A percentile compares a stretch with the other conserved stretches of the same genome.
Conservation (phyloP, 2,113 vertebrate genomes). For the Corydoras sp. region DNA sequence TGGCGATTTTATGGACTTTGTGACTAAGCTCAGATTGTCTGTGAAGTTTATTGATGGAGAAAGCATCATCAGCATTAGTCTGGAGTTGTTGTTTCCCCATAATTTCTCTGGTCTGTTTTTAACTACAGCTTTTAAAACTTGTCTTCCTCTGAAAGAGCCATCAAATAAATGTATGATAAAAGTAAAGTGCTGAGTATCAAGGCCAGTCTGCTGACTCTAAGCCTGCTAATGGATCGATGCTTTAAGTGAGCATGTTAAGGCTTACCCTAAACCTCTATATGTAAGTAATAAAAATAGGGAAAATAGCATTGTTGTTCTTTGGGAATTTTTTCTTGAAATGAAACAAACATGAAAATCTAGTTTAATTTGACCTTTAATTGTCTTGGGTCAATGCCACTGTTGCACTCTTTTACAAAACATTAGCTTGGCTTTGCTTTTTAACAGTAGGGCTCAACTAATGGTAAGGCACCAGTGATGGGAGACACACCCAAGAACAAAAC, state of each 20-base stretch:
- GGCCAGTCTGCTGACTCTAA: slow-evolving; percentile 31
- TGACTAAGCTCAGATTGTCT: not conserved
- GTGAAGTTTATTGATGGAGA: slow-evolving; percentile 29
- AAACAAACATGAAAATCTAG: not conserved
- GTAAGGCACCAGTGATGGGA: not conserved
- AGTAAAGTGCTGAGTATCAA: slow-evolving; percentile 7
- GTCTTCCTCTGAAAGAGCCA: not conserved
- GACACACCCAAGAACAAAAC: slow-evolving; percentile 23
- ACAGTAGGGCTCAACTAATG: not conserved
- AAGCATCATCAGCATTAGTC: slow-evolving; percentile 1
- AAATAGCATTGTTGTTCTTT: too few species aligned
- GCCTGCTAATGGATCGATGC: slow-evolving; percentile 55
- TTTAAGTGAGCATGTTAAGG: slow-evolving; percentile 32
- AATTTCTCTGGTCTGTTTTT: not conserved
- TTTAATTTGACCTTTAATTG: too few species aligned
- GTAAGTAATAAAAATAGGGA: too few species aligned
- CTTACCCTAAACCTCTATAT: too few species aligned
- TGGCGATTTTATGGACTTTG: slow-evolving; percentile 37
- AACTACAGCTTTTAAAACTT: not conserved
- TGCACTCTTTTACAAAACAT: not conserved
- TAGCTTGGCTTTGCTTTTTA: not conserved
- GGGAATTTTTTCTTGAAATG: too few species aligned
- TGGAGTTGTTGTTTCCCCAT: not conserved
- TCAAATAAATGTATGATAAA: not conserved
- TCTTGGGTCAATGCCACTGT: too few species aligned